Evolutionary conservation across 2,797 vertebrate species (phyloP).

Genomic region (Enteromius radiatus): DNA sequence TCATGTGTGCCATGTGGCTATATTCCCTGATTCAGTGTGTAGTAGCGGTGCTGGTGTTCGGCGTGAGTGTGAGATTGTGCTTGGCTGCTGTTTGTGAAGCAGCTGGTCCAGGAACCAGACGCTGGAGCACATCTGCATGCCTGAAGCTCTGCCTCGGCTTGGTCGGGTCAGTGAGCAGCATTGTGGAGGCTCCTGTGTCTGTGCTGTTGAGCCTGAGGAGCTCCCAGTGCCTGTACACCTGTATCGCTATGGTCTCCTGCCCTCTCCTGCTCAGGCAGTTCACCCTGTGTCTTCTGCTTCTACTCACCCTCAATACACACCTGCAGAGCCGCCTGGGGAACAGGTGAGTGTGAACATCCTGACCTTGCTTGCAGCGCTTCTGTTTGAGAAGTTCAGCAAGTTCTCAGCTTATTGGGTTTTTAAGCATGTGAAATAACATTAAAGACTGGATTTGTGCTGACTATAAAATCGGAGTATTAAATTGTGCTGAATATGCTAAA

Average conservation of each 20-base stretch:
- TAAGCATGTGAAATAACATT: conserved; percentile 14
- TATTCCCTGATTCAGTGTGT: conserved; percentile 72
- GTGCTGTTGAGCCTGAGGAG: conserved; percentile 78
- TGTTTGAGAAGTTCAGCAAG: conserved; percentile 4
- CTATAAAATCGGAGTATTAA: conserved; percentile 20
- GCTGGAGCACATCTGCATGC: conserved; percentile 67
- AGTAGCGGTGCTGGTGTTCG: conserved; percentile 67
- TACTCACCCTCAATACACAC: conserved; percentile 78
- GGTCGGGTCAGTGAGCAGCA: conserved; percentile 76
- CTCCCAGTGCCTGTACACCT: conserved; percentile 80
- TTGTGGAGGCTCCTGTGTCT: conserved; percentile 71
- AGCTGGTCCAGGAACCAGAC: neutral
- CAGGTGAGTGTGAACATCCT: conserved; percentile 68
- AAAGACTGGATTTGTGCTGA: conserved; percentile 34
- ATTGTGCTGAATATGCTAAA: conserved; percentile 16
- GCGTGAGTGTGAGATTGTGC: conserved; percentile 73
- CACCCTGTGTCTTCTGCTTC: conserved; percentile 79
- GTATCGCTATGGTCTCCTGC: conserved; percentile 79
- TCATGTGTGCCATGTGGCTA: conserved; percentile 74
- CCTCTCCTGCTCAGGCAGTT: conserved; percentile 82
- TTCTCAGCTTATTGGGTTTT: conserved; percentile 3
- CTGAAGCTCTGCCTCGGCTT: conserved; percentile 78
- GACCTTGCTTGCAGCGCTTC: neutral
- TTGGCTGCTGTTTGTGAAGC: conserved; percentile 62
- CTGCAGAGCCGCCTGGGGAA: conserved; percentile 71